A percentile compares a stretch with the other conserved stretches of the same genome.
Conservation (phyloP, 2,113 vertebrate genomes). For the Cercopithecus mona region DNA sequence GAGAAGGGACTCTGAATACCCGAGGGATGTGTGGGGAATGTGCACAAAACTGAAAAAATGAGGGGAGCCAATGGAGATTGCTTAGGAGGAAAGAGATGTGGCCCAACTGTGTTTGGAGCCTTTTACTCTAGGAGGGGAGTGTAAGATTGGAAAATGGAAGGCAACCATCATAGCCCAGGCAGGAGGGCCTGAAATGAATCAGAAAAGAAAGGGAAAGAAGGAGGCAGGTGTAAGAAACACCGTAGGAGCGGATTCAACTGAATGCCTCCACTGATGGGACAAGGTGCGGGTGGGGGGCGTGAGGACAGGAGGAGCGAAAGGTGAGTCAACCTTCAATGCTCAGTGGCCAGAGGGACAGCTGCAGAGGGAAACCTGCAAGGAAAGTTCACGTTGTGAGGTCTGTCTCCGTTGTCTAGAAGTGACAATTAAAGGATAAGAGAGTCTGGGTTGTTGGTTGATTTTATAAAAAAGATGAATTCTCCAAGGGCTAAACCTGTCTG, state of each 20-base stretch:
- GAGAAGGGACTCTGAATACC: not conserved
- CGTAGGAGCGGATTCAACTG: not conserved
- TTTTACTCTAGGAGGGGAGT: not conserved
- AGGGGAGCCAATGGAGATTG: not conserved
- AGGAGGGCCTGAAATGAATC: not conserved
- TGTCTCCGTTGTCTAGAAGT: not conserved
- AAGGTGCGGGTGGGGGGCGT: accelerated
- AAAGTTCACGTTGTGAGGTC: not conserved
- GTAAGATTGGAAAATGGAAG: not conserved
- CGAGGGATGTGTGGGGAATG: too few relatives aligned
- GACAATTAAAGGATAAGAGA: not conserved
- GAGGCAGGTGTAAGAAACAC: not conserved
- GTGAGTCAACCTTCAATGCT: not conserved
- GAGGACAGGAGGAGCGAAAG: not conserved
- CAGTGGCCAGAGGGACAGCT: not conserved
- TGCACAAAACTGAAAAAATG: accelerated
- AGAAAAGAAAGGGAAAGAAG: not conserved
- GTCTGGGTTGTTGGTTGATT: not conserved
- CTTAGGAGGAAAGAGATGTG: not conserved
- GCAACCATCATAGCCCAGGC: not conserved
- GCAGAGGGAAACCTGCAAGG: not conserved
- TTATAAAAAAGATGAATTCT: not conserved
- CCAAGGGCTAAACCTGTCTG: not conserved
- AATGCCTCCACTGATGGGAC: accelerated
- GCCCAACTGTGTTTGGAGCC: not conserved